Evolutionary conservation across 1,140 invertebrate species (phyloP), one percentile per base, ranked within the genome.

Genomic region (Whitmania pigra): DNA sequence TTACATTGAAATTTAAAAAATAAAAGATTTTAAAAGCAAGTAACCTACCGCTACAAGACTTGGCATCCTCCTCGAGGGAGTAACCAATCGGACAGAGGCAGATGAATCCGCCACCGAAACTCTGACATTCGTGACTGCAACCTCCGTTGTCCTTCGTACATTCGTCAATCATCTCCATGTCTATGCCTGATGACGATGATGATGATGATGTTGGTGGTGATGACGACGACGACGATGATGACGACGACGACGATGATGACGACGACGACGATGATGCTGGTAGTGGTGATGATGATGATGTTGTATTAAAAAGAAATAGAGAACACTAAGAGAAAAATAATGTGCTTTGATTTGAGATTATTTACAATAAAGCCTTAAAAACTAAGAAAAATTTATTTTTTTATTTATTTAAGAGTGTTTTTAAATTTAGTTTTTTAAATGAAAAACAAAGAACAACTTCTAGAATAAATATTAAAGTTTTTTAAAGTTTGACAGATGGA

Each of bases 51-150:
- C 77, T 76, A 76, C 84, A 85, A 11, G 80, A 79, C 69, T 80
- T 80, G 60, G 78, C 78, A 76, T 85, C 84, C 49, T 79, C 76
- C 74, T 83, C 79, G 27, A 85, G 77, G 18, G 74, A 79, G 75
- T 84, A 86, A 4, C 85, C 85, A 53, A 81, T 76, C 20, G 78
- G 72, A 77, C 85, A 86, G 18, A 80, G 76, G 73, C 85, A 86
- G 55, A 79, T 76, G 31, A 78, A 80, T 17, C 82, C 80, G 2
- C 80, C 81, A 6, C 75, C 73, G 11, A 74, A 75, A 69, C 79
- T 80, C 29, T 73, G 73, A 70, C 80, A 81, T 13, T 77, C 75
- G 31, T 77, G 75, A 67, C 78, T 72, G 75, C 80, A 81, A 4
- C 79, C 79, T 2, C 79, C 79, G 73, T 80, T 81, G 72, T 78